Percentiles rank a stretch among this genome's conserved stretches.
These are phyloP conservation scores for Pseudorhombus dupliciocellatus DNA, from an alignment of 2,113 vertebrate genomes.

Conservation along the genomic window DNA sequence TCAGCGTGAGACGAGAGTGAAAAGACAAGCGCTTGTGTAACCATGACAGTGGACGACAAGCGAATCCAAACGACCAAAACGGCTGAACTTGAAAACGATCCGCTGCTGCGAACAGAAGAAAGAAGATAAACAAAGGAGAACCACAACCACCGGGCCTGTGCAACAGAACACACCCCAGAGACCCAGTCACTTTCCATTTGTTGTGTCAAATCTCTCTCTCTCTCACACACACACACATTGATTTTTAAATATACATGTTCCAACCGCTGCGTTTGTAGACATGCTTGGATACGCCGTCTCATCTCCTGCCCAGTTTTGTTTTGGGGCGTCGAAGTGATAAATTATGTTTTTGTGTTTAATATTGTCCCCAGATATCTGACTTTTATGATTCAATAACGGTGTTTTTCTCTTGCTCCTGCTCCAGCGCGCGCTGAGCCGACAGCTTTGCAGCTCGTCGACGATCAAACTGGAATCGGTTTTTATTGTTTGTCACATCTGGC, in stretches of 20 bases:
- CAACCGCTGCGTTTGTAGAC: not conserved
- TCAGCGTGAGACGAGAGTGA: not conserved
- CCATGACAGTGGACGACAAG: not conserved
- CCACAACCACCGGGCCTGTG: not conserved
- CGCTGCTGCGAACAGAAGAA: not conserved
- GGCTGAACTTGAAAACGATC: not conserved
- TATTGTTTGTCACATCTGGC: conserved; percentile 5
- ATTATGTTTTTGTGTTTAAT: not conserved
- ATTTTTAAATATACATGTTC: not conserved
- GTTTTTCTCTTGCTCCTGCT: not conserved
- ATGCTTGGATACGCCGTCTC: not conserved
- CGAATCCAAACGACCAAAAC: not conserved
- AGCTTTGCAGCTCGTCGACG: not conserved
- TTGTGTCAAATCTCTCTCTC: not conserved
- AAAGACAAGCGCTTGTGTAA: not conserved
- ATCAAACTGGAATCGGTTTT: conserved; percentile 2
- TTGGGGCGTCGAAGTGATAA: not conserved
- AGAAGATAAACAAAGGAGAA: not conserved
- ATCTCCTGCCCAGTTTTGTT: not conserved
- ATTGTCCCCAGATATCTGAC: not conserved
- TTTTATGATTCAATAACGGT: not conserved
- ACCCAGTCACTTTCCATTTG: not conserved
- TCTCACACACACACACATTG: not conserved
- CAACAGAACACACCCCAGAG: not conserved
- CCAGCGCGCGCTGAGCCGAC: not conserved